Percentiles rank a stretch among this genome's conserved stretches.
These are phyloP conservation scores for Ganaspis sp. DNA, from an alignment of 1,140 invertebrate genomes.

Conservation along the genomic window DNA sequence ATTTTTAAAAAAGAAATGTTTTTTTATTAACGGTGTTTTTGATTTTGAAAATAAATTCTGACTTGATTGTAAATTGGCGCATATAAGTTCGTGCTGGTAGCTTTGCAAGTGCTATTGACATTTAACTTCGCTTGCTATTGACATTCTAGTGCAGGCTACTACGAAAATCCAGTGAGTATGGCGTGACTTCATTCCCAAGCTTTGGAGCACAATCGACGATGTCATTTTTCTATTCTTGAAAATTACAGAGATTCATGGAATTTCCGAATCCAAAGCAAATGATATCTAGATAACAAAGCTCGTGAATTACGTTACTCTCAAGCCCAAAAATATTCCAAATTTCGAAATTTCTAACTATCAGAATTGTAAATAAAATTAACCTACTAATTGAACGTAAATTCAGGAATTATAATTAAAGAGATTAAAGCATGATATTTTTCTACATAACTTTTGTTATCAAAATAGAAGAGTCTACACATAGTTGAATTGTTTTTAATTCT, in stretches of 20 bases:
- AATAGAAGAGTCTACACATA: too few species aligned
- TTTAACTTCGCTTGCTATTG: conserved; percentile 72
- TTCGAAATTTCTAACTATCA: not conserved
- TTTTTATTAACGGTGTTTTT: too few species aligned
- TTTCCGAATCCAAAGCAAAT: not conserved
- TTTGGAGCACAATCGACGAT: conserved; percentile 54
- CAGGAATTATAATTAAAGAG: too few species aligned
- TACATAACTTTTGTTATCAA: too few species aligned
- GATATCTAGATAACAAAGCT: conserved; percentile 46
- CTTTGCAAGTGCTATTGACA: conserved; percentile 70
- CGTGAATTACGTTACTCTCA: conserved; percentile 63
- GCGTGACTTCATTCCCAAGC: conserved; percentile 67
- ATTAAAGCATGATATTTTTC: too few species aligned
- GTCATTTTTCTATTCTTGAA: conserved; percentile 68
- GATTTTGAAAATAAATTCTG: too few species aligned
- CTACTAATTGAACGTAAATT: too few species aligned
- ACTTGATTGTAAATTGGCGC: not conserved
- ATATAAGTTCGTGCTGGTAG: not conserved
- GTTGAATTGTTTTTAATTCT: too few species aligned
- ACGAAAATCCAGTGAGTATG: conserved; percentile 58
- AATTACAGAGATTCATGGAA: conserved; percentile 59
- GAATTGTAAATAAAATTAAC: too few species aligned
- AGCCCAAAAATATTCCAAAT: not conserved
- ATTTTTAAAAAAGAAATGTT: too few species aligned
- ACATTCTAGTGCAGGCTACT: conserved; percentile 67